Conservation (phyloP, 2,797 vertebrate species). For the Acanthurus tractus region DNA sequence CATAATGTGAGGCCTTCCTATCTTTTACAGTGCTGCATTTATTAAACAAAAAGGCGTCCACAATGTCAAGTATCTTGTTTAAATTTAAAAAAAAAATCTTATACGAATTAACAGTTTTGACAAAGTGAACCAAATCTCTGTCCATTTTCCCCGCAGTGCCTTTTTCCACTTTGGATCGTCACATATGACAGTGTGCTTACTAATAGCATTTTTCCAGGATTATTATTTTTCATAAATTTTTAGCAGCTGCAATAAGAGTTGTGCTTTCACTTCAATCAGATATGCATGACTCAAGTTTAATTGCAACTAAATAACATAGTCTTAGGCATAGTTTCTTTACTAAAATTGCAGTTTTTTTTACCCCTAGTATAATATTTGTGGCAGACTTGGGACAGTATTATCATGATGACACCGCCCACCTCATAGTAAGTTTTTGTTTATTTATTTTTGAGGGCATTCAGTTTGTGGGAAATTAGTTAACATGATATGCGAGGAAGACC, state of each 20-base stretch:
- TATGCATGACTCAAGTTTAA: slow-evolving; percentile 22
- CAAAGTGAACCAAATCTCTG: slow-evolving; percentile 20
- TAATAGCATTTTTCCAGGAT: slow-evolving; percentile 23
- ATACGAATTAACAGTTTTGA: slow-evolving; percentile 9
- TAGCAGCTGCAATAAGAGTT: slow-evolving; percentile 25
- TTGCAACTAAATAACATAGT: slow-evolving; percentile 15
- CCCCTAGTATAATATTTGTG: slow-evolving; percentile 17
- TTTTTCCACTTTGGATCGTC: background rate
- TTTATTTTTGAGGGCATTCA: slow-evolving; percentile 47
- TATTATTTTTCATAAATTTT: slow-evolving; percentile 40
- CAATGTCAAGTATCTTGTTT: background rate
- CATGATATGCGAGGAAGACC: slow-evolving; percentile 34
- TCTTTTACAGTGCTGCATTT: slow-evolving; percentile 50
- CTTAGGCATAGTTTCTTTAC: slow-evolving; percentile 7
- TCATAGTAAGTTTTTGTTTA: slow-evolving; percentile 22
- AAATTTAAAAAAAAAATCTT: background rate
- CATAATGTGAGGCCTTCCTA: slow-evolving; percentile 69
- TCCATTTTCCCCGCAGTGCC: slow-evolving; percentile 24
- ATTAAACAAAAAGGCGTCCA: slow-evolving; percentile 38
- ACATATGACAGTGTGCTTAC: slow-evolving; percentile 48
- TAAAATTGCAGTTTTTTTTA: slow-evolving; percentile 32
- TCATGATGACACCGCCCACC: slow-evolving; percentile 18
- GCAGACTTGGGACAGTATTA: slow-evolving; percentile 1
- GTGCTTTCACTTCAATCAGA: slow-evolving; percentile 19
- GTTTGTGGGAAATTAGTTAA: slow-evolving; percentile 41